Base-by-base conservation (phyloP, 2,113 vertebrate genomes). In the Lamprologus ornatipinnis region DNA sequence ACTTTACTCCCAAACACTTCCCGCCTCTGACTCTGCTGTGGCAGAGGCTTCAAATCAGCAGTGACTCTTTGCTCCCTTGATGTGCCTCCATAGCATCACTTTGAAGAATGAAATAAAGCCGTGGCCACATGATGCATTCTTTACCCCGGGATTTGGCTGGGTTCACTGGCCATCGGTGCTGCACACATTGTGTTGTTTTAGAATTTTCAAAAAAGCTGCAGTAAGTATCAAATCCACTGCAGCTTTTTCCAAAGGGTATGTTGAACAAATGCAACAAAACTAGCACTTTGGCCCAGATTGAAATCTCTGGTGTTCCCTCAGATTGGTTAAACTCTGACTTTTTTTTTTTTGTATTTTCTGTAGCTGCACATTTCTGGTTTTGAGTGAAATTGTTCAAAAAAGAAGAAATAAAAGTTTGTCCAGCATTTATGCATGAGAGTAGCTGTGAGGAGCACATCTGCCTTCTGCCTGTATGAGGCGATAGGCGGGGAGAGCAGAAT, bases 91-190 rank as follows among this genome's bases (percentile, higher is more conserved):
- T 45, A 75, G 60, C 47, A 63, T 90, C n/a, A 15, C 91, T 93
- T 92, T 93, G 90, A 91, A 91, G 89, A 93, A 92, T 87, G 81
- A 93, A 91, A 94, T 55, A 73, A 53, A 65, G 70, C 83, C 9
- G 3, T 23, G 68, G 80, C 57, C 85, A 33, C 45, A 81, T 21
- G 26, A 88, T 78, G 33, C 33, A 2, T 45, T 86, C 57, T 92
- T 90, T 85, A 80, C 26, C 12, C n/a, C 11, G 17, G 33, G 73
- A 23, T 82, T 79, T 17, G 28, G 47, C 19, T 49, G 26, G 47
- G 51, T 55, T 85, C 60, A 80, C 3, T 28, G 35, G 70, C 31
- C 49, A 58, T 63, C 6, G 26, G 12, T 82, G 37, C 49, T 55
- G 58, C 49, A 19, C 12, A 11, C 21, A 4, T 13, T 35, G 53